phyloP scores from a whole-genome alignment of 2,113 vertebrate genomes.

The Alligator mississippiensis region DNA sequence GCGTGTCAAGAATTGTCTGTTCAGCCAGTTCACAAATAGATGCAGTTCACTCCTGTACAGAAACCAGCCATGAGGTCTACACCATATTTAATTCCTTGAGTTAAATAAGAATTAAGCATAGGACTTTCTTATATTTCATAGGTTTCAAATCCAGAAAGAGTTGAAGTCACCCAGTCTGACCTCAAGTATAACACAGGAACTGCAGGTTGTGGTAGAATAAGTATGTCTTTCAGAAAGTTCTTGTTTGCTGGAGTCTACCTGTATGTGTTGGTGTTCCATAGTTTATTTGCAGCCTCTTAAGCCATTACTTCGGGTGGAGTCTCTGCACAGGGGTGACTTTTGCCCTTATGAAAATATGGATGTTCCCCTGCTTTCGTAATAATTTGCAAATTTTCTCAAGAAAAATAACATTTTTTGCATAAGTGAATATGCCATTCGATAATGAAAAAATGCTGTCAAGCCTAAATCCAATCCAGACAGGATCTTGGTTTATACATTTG shows the following conservation, averaged over 20 bases:
- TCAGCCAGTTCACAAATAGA: neutral
- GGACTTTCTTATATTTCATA: neutral
- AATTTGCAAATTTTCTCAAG: neutral
- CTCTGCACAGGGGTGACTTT: neutral
- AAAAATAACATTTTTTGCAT: neutral
- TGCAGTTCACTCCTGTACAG: neutral
- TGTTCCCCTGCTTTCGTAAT: neutral
- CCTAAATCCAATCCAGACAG: neutral
- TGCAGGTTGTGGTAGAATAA: neutral
- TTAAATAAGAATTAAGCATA: neutral
- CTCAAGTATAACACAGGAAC: rapidly evolving
- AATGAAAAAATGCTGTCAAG: neutral
- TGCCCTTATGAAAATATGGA: neutral
- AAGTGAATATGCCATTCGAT: rapidly evolving
- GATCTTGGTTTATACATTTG: neutral
- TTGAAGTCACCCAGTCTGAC: neutral
- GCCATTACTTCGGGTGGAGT: too few species aligned
- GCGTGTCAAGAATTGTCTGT: neutral
- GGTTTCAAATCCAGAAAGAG: neutral
- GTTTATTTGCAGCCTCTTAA: neutral
- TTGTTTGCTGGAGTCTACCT: neutral
- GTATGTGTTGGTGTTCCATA: neutral
- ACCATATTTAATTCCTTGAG: neutral
- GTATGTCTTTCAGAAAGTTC: neutral
- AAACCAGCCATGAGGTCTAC: neutral